These are phyloP conservation scores for Brachyalestes nurse DNA, from an alignment of 2,797 vertebrate genomes.

Conservation along the genomic window DNA sequence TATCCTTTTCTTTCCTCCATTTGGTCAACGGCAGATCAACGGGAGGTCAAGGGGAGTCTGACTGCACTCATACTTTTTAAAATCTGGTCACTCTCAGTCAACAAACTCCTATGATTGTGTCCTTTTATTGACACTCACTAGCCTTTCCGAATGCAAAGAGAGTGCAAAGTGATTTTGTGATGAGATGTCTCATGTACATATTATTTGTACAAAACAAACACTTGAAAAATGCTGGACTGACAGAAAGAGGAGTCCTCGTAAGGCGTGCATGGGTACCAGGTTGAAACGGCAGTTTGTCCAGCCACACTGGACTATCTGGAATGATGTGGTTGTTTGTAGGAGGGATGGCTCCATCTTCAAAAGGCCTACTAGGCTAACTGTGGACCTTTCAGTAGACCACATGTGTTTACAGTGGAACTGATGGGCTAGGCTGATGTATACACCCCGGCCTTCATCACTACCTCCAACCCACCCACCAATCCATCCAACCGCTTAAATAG, in stretches of 20 bases:
- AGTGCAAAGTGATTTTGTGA: conserved; percentile 35
- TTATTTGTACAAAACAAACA: conserved; percentile 44
- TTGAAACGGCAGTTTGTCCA: conserved; percentile 45
- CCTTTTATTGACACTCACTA: conserved; percentile 8
- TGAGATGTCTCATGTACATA: conserved; percentile 31
- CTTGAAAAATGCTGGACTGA: conserved; percentile 30
- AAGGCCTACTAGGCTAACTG: conserved; percentile 51
- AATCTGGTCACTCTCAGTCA: conserved; percentile 25
- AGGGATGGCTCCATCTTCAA: conserved; percentile 55
- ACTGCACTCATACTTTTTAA: conserved; percentile 25
- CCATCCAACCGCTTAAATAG: conserved; percentile 59
- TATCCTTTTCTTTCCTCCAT: conserved; percentile 57
- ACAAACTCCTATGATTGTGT: not conserved
- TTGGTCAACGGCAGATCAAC: conserved; percentile 43
- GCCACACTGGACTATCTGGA: conserved; percentile 54
- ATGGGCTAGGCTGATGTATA: conserved; percentile 57
- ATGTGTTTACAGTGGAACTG: conserved; percentile 60
- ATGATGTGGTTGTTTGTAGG: conserved; percentile 56
- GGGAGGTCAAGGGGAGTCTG: conserved; percentile 46
- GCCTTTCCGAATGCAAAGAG: conserved; percentile 47
- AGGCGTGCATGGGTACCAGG: conserved; percentile 46
- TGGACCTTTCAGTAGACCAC: conserved; percentile 57
- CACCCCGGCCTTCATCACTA: conserved; percentile 53
- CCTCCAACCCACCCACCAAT: conserved; percentile 46
- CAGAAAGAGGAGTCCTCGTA: conserved; percentile 37